Base-by-base conservation (phyloP, 2,113 vertebrate species). In the Myrmecophaga tridactyla region DNA sequence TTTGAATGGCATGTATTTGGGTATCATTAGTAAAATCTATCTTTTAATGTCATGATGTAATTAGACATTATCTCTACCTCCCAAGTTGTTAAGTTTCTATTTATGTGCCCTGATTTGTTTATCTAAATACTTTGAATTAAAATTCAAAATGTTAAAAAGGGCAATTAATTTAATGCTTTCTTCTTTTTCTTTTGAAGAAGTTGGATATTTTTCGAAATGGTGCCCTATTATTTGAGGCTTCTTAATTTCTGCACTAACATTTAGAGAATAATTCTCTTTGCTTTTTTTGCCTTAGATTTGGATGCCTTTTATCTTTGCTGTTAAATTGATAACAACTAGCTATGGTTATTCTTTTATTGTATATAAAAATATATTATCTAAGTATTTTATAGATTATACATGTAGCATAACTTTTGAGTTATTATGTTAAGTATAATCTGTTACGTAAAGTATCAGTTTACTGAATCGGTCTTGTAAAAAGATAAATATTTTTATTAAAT, bases 131-230 rank as follows among this genome's bases (percentile, higher is more conserved):
- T 80, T 94, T 78, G 23, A 92, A 96, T 62, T 81, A 70, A 95
- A 94, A 95, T 85, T 62, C 83, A 92, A 60, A 7, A 39, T 88
- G 39, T 82, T 21, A 94, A 53, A 93, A 65, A 75, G 27, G 34
- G 23, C 29, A 69, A 31, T 73, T 95, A 41, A 91, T 80, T 83
- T 70, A 81, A 63, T 85, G 27, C 46, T 34, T 84, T 48, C 36
- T 51, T 76, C 43, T 76, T 85, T 53, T 69, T 48, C 23, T 8
- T 70, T 6, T 88, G 27, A 88, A 81, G 41, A 96, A 90, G 6
- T 60, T 48, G 78, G 78, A 96, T 29, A 46, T 96, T 93, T 41
- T 96, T 90, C 87, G 83, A 89, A 89, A 70, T 70, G 63, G 62
- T 65, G 20, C 25, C 89, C 4, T 81, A 56, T 34, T 93, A 58